Conservation (phyloP, 2,888 invertebrate species). For the Acleris cristana region DNA sequence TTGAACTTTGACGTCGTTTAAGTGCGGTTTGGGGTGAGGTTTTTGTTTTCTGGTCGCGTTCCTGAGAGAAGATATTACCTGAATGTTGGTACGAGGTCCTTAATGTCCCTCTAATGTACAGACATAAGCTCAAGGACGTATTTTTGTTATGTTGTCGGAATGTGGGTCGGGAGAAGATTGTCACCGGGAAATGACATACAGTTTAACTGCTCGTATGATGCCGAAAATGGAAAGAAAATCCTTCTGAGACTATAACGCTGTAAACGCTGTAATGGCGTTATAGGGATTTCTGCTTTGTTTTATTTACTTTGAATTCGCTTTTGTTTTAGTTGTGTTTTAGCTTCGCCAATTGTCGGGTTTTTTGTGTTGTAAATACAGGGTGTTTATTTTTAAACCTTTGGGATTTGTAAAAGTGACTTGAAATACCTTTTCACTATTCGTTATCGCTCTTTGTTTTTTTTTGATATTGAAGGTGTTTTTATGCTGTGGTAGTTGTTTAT, state of each 20-base stretch:
- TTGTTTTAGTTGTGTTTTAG: too few relatives aligned
- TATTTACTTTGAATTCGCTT: too few relatives aligned
- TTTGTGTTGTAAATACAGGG: too few relatives aligned
- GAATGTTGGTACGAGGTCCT: slow-evolving; percentile 51
- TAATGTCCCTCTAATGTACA: slow-evolving; percentile 61
- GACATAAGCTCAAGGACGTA: slow-evolving; percentile 41
- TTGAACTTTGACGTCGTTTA: background rate
- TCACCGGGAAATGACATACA: slow-evolving; percentile 33
- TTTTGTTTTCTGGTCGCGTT: slow-evolving; percentile 43
- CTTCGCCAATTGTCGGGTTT: too few relatives aligned
- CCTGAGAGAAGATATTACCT: slow-evolving; percentile 56
- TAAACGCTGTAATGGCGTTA: too few relatives aligned
- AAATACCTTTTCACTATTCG: too few relatives aligned
- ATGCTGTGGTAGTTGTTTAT: too few relatives aligned
- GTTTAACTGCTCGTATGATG: slow-evolving; percentile 28
- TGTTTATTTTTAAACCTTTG: too few relatives aligned
- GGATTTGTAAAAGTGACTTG: too few relatives aligned
- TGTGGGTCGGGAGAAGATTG: slow-evolving; percentile 27
- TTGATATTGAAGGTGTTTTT: too few relatives aligned
- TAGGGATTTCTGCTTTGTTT: too few relatives aligned
- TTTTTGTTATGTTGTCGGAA: slow-evolving; percentile 33
- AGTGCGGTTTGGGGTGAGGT: background rate
- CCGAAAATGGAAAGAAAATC: slow-evolving; percentile 19
- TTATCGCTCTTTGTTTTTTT: too few relatives aligned
- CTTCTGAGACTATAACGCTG: background rate